Base-by-base conservation (phyloP, 1,140 invertebrate species). In the Eubasilissa regina region DNA sequence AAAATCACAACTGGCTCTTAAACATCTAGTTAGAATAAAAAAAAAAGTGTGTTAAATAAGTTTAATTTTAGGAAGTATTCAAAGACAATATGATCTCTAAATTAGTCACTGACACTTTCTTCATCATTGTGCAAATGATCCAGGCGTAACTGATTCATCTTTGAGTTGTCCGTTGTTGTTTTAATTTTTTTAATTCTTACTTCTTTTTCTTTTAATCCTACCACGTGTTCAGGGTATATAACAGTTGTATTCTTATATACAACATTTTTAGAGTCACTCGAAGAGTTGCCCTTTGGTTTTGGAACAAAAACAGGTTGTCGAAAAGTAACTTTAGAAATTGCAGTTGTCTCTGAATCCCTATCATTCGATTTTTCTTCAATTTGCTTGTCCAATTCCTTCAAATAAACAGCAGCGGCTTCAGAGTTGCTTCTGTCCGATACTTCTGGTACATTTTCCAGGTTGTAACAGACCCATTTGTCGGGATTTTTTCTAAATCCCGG, bases 201-300 rank as follows among this genome's bases (percentile, higher is more conserved):
- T 83, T 89, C 91, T 83, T 92, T 91, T 79, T 89, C 87, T 84
- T 89, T 90, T 43, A 91, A 87, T n/a, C 94, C 94, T 77, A 96
- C 91, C n/a, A 94, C 90, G 89, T 95, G 95, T 85, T 95, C 94
- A 3, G 94, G 94, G 92, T 95, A 94, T 3, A 95, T 87, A 47
- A 95, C 76, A 86, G 94, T 95, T 77, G 91, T 93, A 76, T 89
- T 92, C 84, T 89, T 91, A 80, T 94, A 93, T 70, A 89, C 84
- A 10, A 91, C 85, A 83, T 90, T 92, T 15, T 89, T 84, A 25
- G 51, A 35, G 13, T 74, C 70, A 48, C 35, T 68, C 9, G 25
- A 35, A 13, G 70, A 74, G 43, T n/a, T 43, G 11, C 12, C 25
- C 15, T 70, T 70, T 13, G 66, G 66, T 70, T 70, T 70, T 48